Conservation (phyloP, 2,113 vertebrate species). For the Syrmaticus mikado region DNA sequence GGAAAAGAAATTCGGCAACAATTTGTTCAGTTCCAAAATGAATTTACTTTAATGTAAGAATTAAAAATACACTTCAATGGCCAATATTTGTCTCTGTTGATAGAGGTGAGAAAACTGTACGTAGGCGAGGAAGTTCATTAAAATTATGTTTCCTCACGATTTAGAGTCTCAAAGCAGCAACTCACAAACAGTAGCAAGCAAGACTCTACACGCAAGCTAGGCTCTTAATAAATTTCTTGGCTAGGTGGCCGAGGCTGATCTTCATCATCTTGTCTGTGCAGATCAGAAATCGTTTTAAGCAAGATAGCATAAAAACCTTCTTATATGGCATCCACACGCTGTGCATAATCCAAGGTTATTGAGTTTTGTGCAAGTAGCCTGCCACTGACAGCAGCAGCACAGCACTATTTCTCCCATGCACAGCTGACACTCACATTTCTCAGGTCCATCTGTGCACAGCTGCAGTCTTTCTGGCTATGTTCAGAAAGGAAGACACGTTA, state of each 20-base stretch:
- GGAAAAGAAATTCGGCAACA: neutral
- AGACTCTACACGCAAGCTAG: neutral
- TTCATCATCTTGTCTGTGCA: neutral
- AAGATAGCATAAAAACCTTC: neutral
- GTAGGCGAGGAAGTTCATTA: neutral
- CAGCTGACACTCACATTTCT: neutral
- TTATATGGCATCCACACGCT: neutral
- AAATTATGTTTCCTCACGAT: neutral
- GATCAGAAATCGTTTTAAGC: neutral
- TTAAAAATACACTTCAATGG: neutral
- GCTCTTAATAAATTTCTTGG: neutral
- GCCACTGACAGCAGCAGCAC: neutral
- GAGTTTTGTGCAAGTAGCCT: neutral
- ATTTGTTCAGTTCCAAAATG: neutral
- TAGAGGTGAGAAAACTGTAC: neutral
- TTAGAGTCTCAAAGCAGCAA: neutral
- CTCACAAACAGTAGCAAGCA: neutral
- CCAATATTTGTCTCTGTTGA: neutral
- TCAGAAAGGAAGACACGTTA: neutral
- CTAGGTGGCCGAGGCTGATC: neutral
- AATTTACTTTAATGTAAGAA: neutral
- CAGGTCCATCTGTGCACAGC: rapidly evolving
- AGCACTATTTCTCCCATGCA: neutral
- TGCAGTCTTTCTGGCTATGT: neutral
- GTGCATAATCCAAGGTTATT: neutral